A percentile compares a stretch with the other conserved stretches of the same genome.
phyloP scores from a whole-genome alignment of 2,113 vertebrate species.

The Clarias magur region DNA sequence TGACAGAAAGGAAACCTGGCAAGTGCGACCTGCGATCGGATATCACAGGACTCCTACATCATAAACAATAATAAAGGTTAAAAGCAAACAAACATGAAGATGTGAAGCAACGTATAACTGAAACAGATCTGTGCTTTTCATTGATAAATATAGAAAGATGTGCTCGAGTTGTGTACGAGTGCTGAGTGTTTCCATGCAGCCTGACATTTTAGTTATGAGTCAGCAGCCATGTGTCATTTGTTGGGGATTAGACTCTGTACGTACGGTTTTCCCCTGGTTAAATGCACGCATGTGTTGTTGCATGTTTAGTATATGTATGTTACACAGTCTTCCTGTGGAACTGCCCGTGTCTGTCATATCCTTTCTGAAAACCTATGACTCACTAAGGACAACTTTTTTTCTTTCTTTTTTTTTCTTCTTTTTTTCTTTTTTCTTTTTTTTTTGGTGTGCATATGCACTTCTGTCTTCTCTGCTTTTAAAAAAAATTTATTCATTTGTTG shows the following conservation, averaged over 20 bases:
- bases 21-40: neutral
- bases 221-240: neutral
- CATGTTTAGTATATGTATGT: slow-evolving; percentile 34
- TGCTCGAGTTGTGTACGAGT: neutral
- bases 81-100: neutral
- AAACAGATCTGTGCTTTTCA: neutral
- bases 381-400: neutral
- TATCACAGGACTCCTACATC: neutral
- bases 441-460: neutral
- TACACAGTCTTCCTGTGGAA: slow-evolving; percentile 41
- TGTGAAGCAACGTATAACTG: neutral
- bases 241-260: slow-evolving; percentile 6
- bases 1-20: neutral
- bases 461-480: neutral
- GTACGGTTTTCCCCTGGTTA: slow-evolving; percentile 4
- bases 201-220: neutral
- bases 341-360: slow-evolving; percentile 41
- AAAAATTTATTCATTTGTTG: neutral
- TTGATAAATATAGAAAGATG: neutral
- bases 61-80: neutral
- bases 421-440: too few species aligned
- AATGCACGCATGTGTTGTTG: slow-evolving; percentile 11
- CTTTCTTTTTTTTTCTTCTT: too few species aligned
- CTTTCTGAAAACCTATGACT: slow-evolving; percentile 47
- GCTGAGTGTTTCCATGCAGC: neutral